Conservation (phyloP, 2,797 vertebrate species). For the Gila robusta region DNA sequence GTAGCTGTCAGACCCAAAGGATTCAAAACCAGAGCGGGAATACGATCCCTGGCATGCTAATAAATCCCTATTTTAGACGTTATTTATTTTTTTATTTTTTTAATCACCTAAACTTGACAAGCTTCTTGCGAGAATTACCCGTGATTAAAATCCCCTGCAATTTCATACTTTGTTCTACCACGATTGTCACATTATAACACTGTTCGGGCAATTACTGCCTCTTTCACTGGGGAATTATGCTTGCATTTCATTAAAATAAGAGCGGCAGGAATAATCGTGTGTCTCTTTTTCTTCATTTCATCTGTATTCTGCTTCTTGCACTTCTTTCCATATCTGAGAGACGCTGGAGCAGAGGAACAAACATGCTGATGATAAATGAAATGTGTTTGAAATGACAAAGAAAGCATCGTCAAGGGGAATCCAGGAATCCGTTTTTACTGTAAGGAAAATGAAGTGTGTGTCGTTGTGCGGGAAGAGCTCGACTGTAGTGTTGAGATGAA, state of each 20-base stretch:
- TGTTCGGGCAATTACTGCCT: slow-evolving; percentile 79
- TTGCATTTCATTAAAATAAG: slow-evolving; percentile 79
- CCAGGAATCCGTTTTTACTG: slow-evolving; percentile 66
- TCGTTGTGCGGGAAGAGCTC: neutral
- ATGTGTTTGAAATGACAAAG: slow-evolving; percentile 71
- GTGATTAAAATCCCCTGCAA: slow-evolving; percentile 76
- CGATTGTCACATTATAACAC: slow-evolving; percentile 82
- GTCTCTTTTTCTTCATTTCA: slow-evolving; percentile 60
- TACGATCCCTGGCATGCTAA: slow-evolving; percentile 62
- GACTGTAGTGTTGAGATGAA: neutral
- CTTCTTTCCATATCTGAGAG: slow-evolving; percentile 57
- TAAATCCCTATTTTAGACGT: slow-evolving; percentile 62
- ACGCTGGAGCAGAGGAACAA: slow-evolving; percentile 49
- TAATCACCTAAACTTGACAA: slow-evolving; percentile 77
- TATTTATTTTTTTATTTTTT: slow-evolving; percentile 48
- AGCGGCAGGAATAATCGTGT: slow-evolving; percentile 75
- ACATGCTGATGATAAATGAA: slow-evolving; percentile 53
- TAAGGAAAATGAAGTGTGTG: slow-evolving; percentile 68
- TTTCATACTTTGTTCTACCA: slow-evolving; percentile 77
- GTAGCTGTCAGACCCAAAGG: slow-evolving; percentile 48
- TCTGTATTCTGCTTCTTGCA: slow-evolving; percentile 57
- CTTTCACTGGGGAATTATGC: slow-evolving; percentile 79
- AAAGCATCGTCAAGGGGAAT: slow-evolving; percentile 66
- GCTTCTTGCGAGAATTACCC: slow-evolving; percentile 67
- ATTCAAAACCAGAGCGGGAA: slow-evolving; percentile 28